Evolutionary conservation across 2,797 vertebrate genomes (phyloP), one percentile per base, ranked within the genome.

Genomic region (Phylloscopus collybita): DNA sequence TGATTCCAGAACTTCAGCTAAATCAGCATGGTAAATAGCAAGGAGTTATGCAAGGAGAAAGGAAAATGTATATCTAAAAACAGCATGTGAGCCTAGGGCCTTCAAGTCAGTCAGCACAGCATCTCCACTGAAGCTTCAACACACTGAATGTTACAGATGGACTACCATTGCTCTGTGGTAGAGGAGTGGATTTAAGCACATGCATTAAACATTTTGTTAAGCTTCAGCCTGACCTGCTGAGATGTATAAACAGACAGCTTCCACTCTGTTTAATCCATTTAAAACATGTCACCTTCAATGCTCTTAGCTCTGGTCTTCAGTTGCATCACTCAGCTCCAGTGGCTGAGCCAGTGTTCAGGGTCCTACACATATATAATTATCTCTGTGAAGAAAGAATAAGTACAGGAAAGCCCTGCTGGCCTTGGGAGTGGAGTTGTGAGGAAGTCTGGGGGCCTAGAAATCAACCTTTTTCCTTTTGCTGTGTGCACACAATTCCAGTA

Each of bases 221-320:
- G 57, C 59, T 74, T 67, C 54, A 83, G 40, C 16, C 44, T 84
- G 66, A 62, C 66, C 53, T 38, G 62, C 73, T 94, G 78, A 94
- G 62, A 82, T 57, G 47, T 67, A 85, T 88, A 82, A 61, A 69
- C 81, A 80, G 72, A 59, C 25, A 92, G 60, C 38, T 88, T 83
- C 65, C 86, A 62, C 62, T 81, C 70, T 60, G 18, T 81, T 86
- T 88, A 93, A 94, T 88, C 64, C 71, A 40, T 72, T 91, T 90
- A 88, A 93, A 91, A 79, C 8, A 38, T 22, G 49, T 60, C 83
- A 62, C 47, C 14, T 84, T 81, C 66, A 72, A 1, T 73, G 62
- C 36, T 72, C 40, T 82, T 86, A 76, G 32, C 49, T 59, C 36
- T 64, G 53, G 56, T 92, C 73, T 88, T 81, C 32, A 45, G 71